These are phyloP conservation scores for Drosophila recens DNA, from an alignment of 2,888 invertebrate genomes.

Conservation along the genomic window DNA sequence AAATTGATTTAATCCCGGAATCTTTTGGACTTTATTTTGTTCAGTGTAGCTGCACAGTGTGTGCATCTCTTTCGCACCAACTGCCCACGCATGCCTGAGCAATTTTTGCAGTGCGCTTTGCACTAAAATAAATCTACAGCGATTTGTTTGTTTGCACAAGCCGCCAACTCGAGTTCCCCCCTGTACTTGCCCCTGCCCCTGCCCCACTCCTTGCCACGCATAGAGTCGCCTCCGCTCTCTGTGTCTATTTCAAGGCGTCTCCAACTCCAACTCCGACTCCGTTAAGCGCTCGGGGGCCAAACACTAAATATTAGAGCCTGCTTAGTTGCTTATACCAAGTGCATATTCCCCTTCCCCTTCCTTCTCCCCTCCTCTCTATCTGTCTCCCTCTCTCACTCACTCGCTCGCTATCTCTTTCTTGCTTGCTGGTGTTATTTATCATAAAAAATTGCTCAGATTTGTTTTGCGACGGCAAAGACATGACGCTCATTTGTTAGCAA, in stretches of 20 bases:
- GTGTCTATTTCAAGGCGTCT: constrained; percentile 8
- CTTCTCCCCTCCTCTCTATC: neutral
- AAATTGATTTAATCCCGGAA: no score
- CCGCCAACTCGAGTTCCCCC: constrained; percentile 53
- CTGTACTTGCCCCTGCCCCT: neutral
- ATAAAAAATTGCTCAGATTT: constrained; percentile 80
- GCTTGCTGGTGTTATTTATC: constrained; percentile 72
- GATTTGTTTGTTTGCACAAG: constrained; percentile 81
- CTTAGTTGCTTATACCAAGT: constrained; percentile 47
- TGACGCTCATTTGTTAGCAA: constrained; percentile 78
- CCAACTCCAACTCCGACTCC: constrained; percentile 24
- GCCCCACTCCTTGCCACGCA: neutral
- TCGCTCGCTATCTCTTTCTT: constrained; percentile 8
- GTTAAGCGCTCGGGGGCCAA: constrained; percentile 55
- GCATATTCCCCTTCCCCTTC: constrained; percentile 21
- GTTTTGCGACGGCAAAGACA: constrained; percentile 81
- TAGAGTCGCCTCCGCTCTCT: neutral
- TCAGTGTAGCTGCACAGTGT: neutral
- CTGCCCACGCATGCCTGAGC: constrained; percentile 69
- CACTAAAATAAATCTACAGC: constrained; percentile 78
- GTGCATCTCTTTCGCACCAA: constrained; percentile 21
- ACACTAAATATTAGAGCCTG: constrained; percentile 68
- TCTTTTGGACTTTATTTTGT: no score
- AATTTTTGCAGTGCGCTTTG: constrained; percentile 65
- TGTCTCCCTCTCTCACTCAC: neutral